Evolutionary conservation across 2,113 vertebrate genomes (phyloP), one percentile per base, ranked within the genome.

Genomic region (Oreochromis niloticus): DNA sequence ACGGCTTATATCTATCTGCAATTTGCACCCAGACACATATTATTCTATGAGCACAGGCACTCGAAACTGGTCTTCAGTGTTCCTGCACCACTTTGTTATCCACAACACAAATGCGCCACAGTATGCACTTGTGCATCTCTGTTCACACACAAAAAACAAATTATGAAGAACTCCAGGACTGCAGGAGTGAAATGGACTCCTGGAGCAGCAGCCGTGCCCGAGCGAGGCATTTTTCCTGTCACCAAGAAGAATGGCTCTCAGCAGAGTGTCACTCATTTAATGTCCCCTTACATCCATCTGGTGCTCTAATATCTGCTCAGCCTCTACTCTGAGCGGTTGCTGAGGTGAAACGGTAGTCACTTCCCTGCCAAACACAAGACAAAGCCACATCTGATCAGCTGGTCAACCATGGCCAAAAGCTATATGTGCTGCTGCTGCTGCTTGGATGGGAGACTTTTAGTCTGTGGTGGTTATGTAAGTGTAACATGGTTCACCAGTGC

Each of bases 1-100:
- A 81, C 73, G 85, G 90, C 92, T 92, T 93, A 82, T 91, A 92
- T 78, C 14, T 86, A 91, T 92, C 87, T 83, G 87, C 91, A 73
- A 75, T 22, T 83, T 46, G 75, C 83, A 83, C 80, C 19, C 43
- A 81, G 48, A 80, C 82, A 83, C 87, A 16, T 75, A 36, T 52
- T 63, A 56, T 54, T 85, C 50, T 71, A 46, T 52, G 82, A 85
- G 86, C 91, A 93, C 90, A 89, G 85, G 80, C 83, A 61, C 88
- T 83, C 82, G 50, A 39, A 86, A 24, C 54, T 12, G 7, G 46
- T 80, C 80, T 84, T 80, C 43, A 81, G 39, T 78, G 87, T 86
- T 50, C 71, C 82, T 75, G 66, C 84, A 85, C 84, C 80, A 82
- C 43, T 17, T 27, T 19, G 24, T 12, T 43, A n/a, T 57, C 80